Conservation (phyloP, 2,113 vertebrate genomes). For the Phyllostomus hastatus region DNA sequence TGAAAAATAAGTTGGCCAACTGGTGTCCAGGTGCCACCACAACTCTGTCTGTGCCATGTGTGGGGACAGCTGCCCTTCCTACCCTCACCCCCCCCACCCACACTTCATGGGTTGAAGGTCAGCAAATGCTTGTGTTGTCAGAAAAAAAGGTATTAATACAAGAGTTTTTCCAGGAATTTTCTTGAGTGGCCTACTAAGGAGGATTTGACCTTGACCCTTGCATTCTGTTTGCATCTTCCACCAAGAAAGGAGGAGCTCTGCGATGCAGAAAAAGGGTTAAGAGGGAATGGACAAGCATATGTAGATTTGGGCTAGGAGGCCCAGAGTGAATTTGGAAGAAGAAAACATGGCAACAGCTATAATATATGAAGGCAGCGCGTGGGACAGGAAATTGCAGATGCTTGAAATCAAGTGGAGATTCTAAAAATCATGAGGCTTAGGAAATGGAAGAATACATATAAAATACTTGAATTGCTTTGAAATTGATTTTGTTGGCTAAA, state of each 20-base stretch:
- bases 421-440: not conserved
- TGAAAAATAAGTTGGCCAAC: not conserved
- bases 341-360: not conserved
- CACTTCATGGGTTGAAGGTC: not conserved
- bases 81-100: rapidly evolving
- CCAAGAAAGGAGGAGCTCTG: not conserved
- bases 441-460: not conserved
- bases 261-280: not conserved
- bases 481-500: not conserved
- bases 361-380: not conserved
- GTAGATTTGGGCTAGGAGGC: not conserved
- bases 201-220: not conserved
- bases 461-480: not conserved
- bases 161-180: not conserved
- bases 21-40: not conserved
- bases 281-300: not conserved
- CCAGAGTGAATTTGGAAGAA: not conserved
- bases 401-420: not conserved
- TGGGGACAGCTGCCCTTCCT: not conserved
- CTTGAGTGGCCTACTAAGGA: not conserved
- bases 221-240: not conserved
- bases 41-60: not conserved
- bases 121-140: not conserved
- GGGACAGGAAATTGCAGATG: not conserved
- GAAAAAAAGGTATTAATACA: not conserved